Conservation (phyloP, 2,888 invertebrate genomes). For the Magallana nippona region DNA sequence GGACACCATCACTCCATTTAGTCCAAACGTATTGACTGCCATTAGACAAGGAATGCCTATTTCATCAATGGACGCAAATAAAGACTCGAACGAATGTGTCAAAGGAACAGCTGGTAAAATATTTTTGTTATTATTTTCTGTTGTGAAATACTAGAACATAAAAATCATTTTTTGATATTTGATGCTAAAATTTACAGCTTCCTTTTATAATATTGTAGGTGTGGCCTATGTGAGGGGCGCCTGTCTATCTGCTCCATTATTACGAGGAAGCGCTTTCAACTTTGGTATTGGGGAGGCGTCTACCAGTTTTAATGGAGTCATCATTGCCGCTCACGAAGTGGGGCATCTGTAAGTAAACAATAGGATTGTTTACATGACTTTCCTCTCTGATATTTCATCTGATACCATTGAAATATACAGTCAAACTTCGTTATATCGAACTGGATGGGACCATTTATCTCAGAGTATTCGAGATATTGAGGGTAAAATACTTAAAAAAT, state of each 20-base stretch:
- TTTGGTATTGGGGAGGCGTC: slow-evolving; percentile 72
- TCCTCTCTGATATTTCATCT: neutral
- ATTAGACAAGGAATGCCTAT: slow-evolving; percentile 48
- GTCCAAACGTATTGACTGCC: slow-evolving; percentile 47
- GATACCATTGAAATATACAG: neutral
- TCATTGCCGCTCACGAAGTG: slow-evolving; percentile 71
- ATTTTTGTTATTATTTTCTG: too few relatives aligned
- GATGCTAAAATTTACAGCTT: neutral
- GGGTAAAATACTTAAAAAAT: too few relatives aligned
- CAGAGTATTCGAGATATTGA: too few relatives aligned
- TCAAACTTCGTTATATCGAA: too few relatives aligned
- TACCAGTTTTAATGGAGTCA: slow-evolving; percentile 70
- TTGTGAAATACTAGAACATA: neutral
- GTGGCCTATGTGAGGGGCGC: slow-evolving; percentile 72
- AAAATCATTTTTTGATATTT: neutral
- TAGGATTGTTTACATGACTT: neutral
- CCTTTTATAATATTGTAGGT: slow-evolving; percentile 54
- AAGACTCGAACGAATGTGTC: slow-evolving; percentile 60
- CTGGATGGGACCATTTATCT: too few relatives aligned
- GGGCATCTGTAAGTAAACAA: slow-evolving; percentile 70
- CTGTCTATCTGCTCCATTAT: slow-evolving; percentile 67
- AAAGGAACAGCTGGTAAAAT: slow-evolving; percentile 63
- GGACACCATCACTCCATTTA: slow-evolving; percentile 47
- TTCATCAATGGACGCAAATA: slow-evolving; percentile 38
- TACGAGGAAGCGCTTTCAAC: slow-evolving; percentile 66